Evolutionary conservation across 1,140 invertebrate genomes (phyloP), one percentile per base, ranked within the genome.

Genomic region (Monochamus saltuarius): DNA sequence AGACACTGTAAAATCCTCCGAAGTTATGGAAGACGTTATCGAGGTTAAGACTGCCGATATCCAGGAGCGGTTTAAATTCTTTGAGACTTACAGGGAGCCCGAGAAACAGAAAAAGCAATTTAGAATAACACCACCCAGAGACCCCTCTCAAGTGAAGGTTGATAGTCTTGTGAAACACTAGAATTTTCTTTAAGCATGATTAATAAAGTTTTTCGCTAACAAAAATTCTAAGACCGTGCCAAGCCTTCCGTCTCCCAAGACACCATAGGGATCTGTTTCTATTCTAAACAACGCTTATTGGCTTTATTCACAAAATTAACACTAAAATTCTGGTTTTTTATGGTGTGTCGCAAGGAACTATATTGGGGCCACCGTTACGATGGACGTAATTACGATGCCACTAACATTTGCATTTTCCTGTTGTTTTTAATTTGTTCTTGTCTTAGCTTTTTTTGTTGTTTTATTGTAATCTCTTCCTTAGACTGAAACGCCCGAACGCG

Each of bases 31-130:
- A 61, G 89, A 94, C 68, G 22, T 34, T n/a, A 83, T 93, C 29
- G 82, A 83, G 66, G 85, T 93, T 50, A 83, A 89, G 78, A 92
- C 90, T 1, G 86, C 87, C 14, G 89, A 93, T 75, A 87, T 95
- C 62, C 85, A 87, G 35, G 85, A 89, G 71, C 86, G 90, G 68
- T 95, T 94, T 80, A 91, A 91, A 77, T 95, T 95, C 80, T 95
- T 95, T 80, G 92, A 95, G 82, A 89, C 86, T 1, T 94, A 92
- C 79, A 85, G 85, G 71, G 85, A 88, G 37, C 83, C 82, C n/a
- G 81, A 88, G 74, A 82, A 84, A 69, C 78, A 85, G 66, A 83
- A 84, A 64, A 90, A 87, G 76, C 79, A 85, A 69, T 94, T 94
- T 80, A 82, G 91, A 67, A 91, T 94, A 75, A 94, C 91, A 9